Evolutionary conservation across 2,888 invertebrate species (phyloP).

Genomic region (Temnothorax rugatulus): DNA sequence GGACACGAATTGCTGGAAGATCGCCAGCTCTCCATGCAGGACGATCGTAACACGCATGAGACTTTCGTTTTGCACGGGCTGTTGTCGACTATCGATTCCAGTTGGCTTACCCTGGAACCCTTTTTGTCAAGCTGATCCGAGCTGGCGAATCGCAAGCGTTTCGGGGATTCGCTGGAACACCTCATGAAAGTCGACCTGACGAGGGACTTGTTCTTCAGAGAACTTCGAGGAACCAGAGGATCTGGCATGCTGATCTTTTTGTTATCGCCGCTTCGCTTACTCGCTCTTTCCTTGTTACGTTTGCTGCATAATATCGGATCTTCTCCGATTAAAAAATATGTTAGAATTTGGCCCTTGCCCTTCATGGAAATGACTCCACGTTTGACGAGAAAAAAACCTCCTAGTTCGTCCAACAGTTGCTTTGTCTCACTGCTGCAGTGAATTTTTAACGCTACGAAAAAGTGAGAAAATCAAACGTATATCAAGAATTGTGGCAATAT

Average conservation of each 20-base stretch:
- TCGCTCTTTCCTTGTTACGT: constrained; percentile 87
- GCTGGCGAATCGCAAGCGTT: constrained; percentile 92
- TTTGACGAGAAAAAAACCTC: constrained; percentile 92
- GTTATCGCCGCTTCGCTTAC: constrained; percentile 82
- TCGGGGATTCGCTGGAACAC: constrained; percentile 94
- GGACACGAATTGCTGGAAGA: constrained; percentile 91
- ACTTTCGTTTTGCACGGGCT: constrained; percentile 87
- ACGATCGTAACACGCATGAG: constrained; percentile 84
- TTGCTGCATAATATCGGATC: constrained; percentile 88
- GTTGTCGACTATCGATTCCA: constrained; percentile 88
- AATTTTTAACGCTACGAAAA: constrained; percentile 90
- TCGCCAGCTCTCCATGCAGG: constrained; percentile 79
- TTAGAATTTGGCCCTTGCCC: constrained; percentile 93
- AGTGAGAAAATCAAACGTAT: neutral
- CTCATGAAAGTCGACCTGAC: constrained; percentile 85
- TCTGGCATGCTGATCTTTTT: constrained; percentile 65
- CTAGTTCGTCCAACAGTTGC: constrained; percentile 90
- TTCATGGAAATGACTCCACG: constrained; percentile 93
- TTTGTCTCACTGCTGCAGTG: constrained; percentile 94
- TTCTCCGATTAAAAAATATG: constrained; percentile 94
- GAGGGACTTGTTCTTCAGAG: constrained; percentile 90
- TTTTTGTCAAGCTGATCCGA: constrained; percentile 89
- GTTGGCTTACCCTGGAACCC: constrained; percentile 86
- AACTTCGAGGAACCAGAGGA: constrained; percentile 88
- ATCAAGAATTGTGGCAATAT: no score